These are phyloP conservation scores for Xanthia togata DNA, from an alignment of 2,888 invertebrate genomes.

Conservation along the genomic window DNA sequence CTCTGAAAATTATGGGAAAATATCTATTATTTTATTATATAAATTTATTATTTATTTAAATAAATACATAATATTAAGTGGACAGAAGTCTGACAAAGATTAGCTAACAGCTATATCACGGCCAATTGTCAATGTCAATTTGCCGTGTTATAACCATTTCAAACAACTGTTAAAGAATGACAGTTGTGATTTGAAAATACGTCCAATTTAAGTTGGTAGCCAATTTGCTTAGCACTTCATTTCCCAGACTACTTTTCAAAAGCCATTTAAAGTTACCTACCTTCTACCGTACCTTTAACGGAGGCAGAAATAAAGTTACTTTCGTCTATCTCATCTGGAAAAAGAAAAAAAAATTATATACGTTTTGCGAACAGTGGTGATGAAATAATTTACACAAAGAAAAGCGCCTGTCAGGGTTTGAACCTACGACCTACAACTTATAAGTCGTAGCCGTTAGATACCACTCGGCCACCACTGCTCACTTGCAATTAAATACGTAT, in stretches of 20 bases:
- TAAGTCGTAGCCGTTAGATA: no score
- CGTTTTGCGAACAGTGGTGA: no score
- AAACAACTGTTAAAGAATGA: background rate
- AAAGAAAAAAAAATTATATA: background rate
- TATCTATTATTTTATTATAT: no score
- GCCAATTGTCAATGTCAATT: no score
- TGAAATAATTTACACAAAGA: no score
- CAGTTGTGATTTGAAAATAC: no score
- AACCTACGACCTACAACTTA: no score
- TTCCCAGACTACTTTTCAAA: background rate
- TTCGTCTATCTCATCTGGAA: constrained; percentile 1
- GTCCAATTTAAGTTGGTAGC: background rate
- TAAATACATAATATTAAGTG: background rate
- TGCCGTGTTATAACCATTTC: background rate
- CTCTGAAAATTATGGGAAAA: no score
- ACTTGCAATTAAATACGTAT: no score
- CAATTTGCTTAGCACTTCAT: background rate
- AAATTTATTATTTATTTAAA: no score
- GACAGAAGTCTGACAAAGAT: background rate
- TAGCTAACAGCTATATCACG: background rate
- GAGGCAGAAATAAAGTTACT: rapidly evolving
- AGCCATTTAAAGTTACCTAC: background rate
- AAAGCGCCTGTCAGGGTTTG: no score
- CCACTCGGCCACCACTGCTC: no score
- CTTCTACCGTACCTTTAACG: background rate